Base-by-base conservation (phyloP, 2,797 vertebrate genomes). In the Psittacula derbiana region DNA sequence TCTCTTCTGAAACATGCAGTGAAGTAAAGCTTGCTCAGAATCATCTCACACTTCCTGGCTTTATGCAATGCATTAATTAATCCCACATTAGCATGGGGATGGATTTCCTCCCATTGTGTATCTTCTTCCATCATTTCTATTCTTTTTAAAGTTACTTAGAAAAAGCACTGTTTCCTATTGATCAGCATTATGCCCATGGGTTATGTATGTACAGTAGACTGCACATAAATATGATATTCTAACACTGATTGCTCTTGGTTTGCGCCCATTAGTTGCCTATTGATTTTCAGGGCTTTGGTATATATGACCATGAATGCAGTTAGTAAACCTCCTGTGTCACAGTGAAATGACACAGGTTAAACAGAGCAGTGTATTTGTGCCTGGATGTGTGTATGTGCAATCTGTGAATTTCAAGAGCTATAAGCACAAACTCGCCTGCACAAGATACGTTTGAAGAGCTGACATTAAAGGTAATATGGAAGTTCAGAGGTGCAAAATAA, bases 401-500 rank as follows among this genome's bases (percentile, higher is more conserved):
- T 62, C 81, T 69, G 87, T 41, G 86, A 93, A 79, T 95, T 91
- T 93, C 86, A 43, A 92, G 52, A 96, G 73, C 84, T 53, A 24
- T 52, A 81, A 85, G 44, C 71, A 47, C 61, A 80, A 84, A 65
- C 84, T 87, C 0, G 4, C 52, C 62, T 33, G 47, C 41, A 96
- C 82, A 90, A 95, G 97, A 96, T 95, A 83, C 24, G 20, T 97
- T 97, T 97, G 95, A 97, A 97, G 89, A 79, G 64, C 80, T 96
- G 89, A 94, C 95, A 95, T 96, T 96, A 97, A 98, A 98, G 96
- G 97, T 98, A 96, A 98, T 98, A 97, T 90, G 90, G 86, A 97
- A 97, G 97, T 98, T 98, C 98, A 98, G 97, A 97, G 97, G 97
- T 97, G 95, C 95, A 96, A 97, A 98, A 98, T 97, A 97, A 98